These are phyloP conservation scores for Atta texana DNA, from an alignment of 1,140 invertebrate species.

Conservation along the genomic window DNA sequence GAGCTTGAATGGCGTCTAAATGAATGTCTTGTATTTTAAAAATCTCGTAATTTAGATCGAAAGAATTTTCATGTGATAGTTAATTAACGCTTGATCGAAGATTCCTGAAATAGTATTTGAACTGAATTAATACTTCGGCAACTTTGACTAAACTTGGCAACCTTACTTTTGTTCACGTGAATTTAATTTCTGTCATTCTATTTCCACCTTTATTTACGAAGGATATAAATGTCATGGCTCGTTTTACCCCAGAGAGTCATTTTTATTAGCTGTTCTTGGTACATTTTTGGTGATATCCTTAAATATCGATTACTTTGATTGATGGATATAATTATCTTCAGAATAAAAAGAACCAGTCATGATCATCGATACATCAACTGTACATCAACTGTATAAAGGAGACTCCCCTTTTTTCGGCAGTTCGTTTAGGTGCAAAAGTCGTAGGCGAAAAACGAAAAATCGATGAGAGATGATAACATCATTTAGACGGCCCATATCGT, in stretches of 20 bases:
- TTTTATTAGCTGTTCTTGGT: neutral
- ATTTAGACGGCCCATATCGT: conserved; percentile 9
- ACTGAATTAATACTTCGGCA: neutral
- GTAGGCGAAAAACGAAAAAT: neutral
- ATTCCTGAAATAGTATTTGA: neutral
- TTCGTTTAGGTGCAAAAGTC: neutral
- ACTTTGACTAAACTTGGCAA: neutral
- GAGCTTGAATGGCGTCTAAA: conserved; percentile 12
- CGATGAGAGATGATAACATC: neutral
- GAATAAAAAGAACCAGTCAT: conserved; percentile 17
- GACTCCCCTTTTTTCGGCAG: neutral
- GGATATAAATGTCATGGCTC: conserved; percentile 1
- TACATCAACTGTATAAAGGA: neutral
- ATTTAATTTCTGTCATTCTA: neutral
- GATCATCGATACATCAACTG: conserved; percentile 43
- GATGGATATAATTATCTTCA: conserved; percentile 23
- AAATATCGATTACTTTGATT: neutral
- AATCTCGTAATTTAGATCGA: neutral
- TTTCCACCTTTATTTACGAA: neutral
- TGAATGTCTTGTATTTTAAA: conserved; percentile 11
- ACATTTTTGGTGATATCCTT: conserved; percentile 3
- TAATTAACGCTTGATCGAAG: neutral
- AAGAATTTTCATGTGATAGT: neutral
- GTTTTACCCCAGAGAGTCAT: neutral
- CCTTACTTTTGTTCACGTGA: neutral